Evolutionary conservation across 2,113 vertebrate genomes (phyloP).

Genomic region (Equus przewalskii): DNA sequence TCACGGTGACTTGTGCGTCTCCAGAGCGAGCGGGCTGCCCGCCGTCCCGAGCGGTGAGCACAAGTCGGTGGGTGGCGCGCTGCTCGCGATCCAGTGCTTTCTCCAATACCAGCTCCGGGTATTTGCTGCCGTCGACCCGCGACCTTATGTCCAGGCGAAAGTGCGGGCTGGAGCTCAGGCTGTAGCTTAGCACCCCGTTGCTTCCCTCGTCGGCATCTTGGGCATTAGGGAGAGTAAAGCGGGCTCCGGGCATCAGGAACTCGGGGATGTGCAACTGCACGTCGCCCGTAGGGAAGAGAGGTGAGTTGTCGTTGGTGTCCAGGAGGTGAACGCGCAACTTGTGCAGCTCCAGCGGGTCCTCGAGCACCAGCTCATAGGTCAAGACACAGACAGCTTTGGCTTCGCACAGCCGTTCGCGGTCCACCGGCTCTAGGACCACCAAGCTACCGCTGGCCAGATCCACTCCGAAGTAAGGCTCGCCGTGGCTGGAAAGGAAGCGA

Average conservation of each 20-base stretch:
- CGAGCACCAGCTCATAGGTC: constrained; percentile 88
- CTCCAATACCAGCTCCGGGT: constrained; percentile 88
- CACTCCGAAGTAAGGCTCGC: constrained; percentile 88
- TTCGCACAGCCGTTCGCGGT: constrained; percentile 87
- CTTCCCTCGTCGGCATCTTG: constrained; percentile 88
- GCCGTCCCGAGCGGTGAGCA: constrained; percentile 87
- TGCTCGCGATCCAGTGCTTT: constrained; percentile 88
- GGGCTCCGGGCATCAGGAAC: constrained; percentile 85
- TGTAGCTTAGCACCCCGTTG: constrained; percentile 86
- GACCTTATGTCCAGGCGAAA: constrained; percentile 86
- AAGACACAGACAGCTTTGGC: constrained; percentile 85
- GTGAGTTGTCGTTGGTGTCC: constrained; percentile 90
- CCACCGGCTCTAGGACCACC: constrained; percentile 86
- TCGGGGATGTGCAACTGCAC: constrained; percentile 87
- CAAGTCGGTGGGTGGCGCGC: constrained; percentile 82
- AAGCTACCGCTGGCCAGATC: constrained; percentile 87
- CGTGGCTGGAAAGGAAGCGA: constrained; percentile 86
- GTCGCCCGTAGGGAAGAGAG: constrained; percentile 85
- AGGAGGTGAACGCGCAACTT: constrained; percentile 86
- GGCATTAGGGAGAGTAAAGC: constrained; percentile 87
- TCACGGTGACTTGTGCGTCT: constrained; percentile 83
- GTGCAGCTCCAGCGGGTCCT: constrained; percentile 88
- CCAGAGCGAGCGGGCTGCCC: constrained; percentile 84
- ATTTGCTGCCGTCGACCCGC: constrained; percentile 84
- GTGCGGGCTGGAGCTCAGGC: constrained; percentile 85